Conservation (phyloP, 2,113 vertebrate species). For the Antechinus stuartii region DNA sequence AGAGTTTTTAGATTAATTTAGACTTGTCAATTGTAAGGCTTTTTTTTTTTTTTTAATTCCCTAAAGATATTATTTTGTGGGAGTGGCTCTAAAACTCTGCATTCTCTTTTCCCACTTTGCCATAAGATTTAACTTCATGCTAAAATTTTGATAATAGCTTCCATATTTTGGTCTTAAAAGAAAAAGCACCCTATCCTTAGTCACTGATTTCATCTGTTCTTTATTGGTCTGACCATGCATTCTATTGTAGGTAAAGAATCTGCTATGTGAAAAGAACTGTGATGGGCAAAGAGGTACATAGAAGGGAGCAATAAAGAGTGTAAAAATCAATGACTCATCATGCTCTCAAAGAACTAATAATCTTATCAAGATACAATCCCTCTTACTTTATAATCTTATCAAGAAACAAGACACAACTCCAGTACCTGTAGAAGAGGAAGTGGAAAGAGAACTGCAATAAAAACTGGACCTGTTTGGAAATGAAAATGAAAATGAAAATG, state of each 20-base stretch:
- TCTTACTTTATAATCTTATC: not conserved
- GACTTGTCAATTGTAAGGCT: not conserved
- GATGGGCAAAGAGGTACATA: not conserved
- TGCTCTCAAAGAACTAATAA: not conserved
- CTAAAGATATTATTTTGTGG: not conserved
- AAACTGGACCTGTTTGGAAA: not conserved
- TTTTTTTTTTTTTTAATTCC: not conserved
- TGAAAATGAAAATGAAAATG: too few species aligned
- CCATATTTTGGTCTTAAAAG: not conserved
- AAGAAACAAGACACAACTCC: not conserved
- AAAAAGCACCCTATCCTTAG: not conserved
- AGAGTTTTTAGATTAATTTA: constrained; percentile 9
- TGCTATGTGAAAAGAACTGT: not conserved
- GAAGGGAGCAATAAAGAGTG: not conserved
- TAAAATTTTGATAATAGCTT: not conserved
- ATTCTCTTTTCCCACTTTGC: not conserved
- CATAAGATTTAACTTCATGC: not conserved
- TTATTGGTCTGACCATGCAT: not conserved
- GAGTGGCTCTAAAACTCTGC: not conserved
- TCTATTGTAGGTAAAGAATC: not conserved
- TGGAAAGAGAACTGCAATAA: not conserved
- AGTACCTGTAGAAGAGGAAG: not conserved
- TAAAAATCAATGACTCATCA: not conserved
- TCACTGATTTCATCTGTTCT: not conserved
- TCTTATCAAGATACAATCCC: not conserved